A percentile compares a stretch with the other conserved stretches of the same genome.
Conservation (phyloP, 2,888 invertebrate species). For the Actias luna region DNA sequence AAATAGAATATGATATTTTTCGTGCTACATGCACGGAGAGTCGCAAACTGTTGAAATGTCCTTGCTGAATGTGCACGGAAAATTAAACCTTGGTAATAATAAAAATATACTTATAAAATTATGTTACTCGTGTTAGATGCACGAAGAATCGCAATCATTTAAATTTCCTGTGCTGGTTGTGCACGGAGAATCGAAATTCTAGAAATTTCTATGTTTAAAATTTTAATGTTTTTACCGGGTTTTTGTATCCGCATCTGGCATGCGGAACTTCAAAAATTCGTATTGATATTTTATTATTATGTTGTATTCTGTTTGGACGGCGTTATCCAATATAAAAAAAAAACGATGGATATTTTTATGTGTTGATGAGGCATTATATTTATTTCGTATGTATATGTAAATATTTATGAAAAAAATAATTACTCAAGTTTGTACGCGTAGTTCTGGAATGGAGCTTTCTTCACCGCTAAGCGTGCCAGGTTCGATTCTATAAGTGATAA, state of each 20-base stretch:
- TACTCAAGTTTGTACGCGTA: background rate
- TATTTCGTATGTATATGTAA: background rate
- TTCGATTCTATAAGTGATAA: background rate
- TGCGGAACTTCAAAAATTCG: background rate
- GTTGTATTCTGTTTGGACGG: background rate
- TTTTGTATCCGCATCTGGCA: background rate
- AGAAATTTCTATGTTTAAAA: background rate
- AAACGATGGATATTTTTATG: background rate
- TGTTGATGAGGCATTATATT: background rate
- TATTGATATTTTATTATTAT: background rate
- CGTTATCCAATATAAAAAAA: background rate
- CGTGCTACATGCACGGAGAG: background rate
- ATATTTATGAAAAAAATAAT: background rate
- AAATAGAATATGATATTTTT: background rate
- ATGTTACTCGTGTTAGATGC: background rate
- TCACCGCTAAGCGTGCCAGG: background rate
- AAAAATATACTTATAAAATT: too few relatives aligned
- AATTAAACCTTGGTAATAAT: too few relatives aligned
- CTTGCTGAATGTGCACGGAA: background rate
- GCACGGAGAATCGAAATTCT: background rate
- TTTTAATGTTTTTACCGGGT: background rate
- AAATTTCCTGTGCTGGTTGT: background rate
- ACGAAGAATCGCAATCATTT: background rate
- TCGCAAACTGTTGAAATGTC: background rate
- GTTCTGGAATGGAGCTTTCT: background rate